Conservation (phyloP, 2,113 vertebrate species). For the Oryzias curvinotus region DNA sequence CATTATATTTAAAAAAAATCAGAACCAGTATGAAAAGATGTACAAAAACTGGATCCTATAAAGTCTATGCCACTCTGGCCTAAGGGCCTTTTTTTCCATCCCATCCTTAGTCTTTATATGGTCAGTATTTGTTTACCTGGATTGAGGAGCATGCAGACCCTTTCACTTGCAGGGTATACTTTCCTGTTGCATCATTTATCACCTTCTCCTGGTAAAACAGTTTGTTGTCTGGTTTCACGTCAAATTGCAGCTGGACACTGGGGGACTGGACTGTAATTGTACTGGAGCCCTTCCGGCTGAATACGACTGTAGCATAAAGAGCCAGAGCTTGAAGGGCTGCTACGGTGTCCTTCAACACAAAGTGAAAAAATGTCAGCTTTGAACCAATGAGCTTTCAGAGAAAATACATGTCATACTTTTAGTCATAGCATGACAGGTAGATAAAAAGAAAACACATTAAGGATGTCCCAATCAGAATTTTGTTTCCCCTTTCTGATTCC, state of each 20-base stretch:
- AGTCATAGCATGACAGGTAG: too few species aligned
- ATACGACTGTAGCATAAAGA: conserved; percentile 72
- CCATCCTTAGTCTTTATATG: too few species aligned
- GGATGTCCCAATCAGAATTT: too few species aligned
- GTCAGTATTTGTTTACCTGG: conserved; percentile 65
- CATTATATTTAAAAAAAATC: too few species aligned
- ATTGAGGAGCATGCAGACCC: conserved; percentile 75
- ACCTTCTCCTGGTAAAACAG: conserved; percentile 82
- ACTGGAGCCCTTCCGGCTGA: conserved; percentile 43
- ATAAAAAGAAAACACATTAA: too few species aligned
- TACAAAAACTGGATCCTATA: too few species aligned
- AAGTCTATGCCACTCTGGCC: too few species aligned
- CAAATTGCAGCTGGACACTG: conserved; percentile 65
- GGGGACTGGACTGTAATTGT: conserved; percentile 64
- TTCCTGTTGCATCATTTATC: conserved; percentile 67
- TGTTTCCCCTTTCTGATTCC: too few species aligned
- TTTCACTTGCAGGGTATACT: conserved; percentile 69
- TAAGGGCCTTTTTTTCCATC: not conserved
- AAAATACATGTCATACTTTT: too few species aligned
- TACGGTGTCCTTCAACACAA: conserved; percentile 80
- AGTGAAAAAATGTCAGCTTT: not conserved
- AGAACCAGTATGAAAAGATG: too few species aligned
- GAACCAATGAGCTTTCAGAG: too few species aligned
- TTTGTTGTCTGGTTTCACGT: too few species aligned
- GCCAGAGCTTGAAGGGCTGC: conserved; percentile 84